Evolutionary conservation across 2,113 vertebrate genomes (phyloP).

Genomic region (Tonatia bakeri): DNA sequence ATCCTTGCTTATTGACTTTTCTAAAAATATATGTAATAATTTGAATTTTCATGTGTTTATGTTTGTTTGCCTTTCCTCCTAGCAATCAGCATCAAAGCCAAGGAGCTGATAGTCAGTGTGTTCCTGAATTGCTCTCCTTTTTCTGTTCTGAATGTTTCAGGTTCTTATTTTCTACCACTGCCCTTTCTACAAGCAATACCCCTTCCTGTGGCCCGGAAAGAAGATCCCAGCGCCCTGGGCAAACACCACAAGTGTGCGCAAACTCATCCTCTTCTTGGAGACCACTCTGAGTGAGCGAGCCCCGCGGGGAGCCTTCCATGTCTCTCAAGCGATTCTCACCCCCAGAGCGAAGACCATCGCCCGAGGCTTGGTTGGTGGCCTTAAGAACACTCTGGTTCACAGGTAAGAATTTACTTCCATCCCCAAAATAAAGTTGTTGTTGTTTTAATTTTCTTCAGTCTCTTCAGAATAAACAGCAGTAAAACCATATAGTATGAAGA

Average conservation of each 20-base stretch:
- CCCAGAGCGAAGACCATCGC: slow-evolving; percentile 91
- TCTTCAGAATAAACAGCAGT: background rate
- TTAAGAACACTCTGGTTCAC: slow-evolving; percentile 93
- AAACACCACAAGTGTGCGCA: slow-evolving; percentile 92
- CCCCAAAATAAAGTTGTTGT: background rate
- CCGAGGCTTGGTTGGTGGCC: slow-evolving; percentile 88
- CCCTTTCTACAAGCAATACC: slow-evolving; percentile 80
- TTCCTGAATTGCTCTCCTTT: background rate
- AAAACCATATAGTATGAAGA: background rate
- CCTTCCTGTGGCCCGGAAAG: slow-evolving; percentile 92
- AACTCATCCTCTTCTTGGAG: slow-evolving; percentile 93
- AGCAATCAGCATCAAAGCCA: background rate
- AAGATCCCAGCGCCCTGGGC: slow-evolving; percentile 98
- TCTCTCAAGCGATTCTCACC: slow-evolving; percentile 97
- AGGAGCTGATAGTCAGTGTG: background rate
- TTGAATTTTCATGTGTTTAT: background rate
- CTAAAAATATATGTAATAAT: background rate
- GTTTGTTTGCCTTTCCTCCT: background rate
- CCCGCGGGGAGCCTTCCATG: slow-evolving; percentile 90
- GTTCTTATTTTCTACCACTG: slow-evolving; percentile 97
- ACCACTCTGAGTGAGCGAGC: slow-evolving; percentile 90
- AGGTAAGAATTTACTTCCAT: slow-evolving; percentile 79
- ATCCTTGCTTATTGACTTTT: background rate
- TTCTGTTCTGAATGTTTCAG: slow-evolving; percentile 75
- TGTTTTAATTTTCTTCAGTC: background rate